Evolutionary conservation across 1,140 invertebrate genomes (phyloP), one percentile per base, ranked within the genome.

Genomic region (Brachionus paranguensis): DNA sequence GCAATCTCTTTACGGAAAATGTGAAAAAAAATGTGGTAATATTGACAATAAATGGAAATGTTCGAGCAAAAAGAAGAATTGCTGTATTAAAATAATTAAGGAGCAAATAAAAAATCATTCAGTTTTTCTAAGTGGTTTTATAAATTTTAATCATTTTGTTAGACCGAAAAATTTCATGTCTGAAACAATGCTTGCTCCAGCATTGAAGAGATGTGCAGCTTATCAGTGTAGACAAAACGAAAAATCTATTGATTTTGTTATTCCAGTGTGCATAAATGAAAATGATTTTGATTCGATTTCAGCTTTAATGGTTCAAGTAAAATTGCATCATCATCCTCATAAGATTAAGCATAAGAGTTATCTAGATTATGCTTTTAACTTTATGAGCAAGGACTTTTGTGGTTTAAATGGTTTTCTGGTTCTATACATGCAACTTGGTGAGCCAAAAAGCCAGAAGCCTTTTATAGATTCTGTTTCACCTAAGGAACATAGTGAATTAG

Each of bases 71-170:
- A 72, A 72, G 1, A 17, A 33, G 6, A 41, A 37, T 14, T 72
- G 33, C 14, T 72, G 68, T 10, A 37, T 72, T n/a, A 43, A 72
- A 41, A 41, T 72, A 43, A 41, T 72, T 3, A 41, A 17, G 1
- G 33, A 72, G 14, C 68, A 72, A 72, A 17, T 72, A 72, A 14
- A 12, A 1, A 72, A 72, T 43, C 14, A 12, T 8, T 41, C n/a
- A n/a, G 12, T 17, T 17, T 8, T 72, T 6, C 24, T 72, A n/a
- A 41, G 37, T 72, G 68, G 68, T 41, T 17, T 24, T 7, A 41
- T 72, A 41, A 72, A 41, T 72, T 72, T 72, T 43, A 72, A 72
- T 20, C 68, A 72, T 72, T 72, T 72, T 72, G 33, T 41, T 14
- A 7, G 33, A 37, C 6, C 68, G 3, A 72, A 72, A 12, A 20